These are phyloP conservation scores for Halesus radiatus DNA, from an alignment of 1,140 invertebrate species.

Conservation along the genomic window DNA sequence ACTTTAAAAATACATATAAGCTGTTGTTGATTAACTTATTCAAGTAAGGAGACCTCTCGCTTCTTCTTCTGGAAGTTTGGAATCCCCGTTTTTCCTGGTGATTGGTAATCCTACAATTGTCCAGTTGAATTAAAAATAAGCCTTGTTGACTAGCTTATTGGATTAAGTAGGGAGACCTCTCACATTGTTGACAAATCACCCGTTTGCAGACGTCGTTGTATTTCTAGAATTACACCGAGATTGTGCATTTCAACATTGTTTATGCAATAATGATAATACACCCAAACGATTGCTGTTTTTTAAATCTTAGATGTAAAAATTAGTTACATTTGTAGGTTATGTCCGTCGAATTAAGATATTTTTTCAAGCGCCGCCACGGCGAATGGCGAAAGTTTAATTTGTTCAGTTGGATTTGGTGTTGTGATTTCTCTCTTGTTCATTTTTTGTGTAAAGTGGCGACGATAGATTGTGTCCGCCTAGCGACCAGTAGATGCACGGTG, in stretches of 20 bases:
- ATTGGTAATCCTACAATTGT: background rate
- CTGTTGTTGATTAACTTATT: too few relatives aligned
- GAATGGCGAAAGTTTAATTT: background rate
- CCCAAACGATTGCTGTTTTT: background rate
- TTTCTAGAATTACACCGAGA: background rate
- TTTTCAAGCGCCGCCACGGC: background rate
- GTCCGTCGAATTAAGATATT: background rate
- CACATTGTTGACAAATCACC: slow-evolving; percentile 46
- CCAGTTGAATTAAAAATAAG: slow-evolving; percentile 4
- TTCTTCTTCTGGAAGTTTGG: background rate
- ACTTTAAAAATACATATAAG: too few relatives aligned
- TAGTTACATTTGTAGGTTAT: slow-evolving; percentile 6
- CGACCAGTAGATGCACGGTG: background rate
- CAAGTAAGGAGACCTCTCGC: too few relatives aligned
- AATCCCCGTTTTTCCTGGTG: background rate
- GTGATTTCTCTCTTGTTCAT: background rate
- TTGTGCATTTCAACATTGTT: slow-evolving; percentile 16
- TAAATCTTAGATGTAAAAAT: slow-evolving; percentile 12
- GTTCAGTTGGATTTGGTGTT: slow-evolving; percentile 22
- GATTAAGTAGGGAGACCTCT: slow-evolving; percentile 8
- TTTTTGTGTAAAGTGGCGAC: too few relatives aligned
- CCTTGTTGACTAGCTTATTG: slow-evolving; percentile 31
- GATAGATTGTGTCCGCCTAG: background rate
- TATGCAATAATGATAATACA: slow-evolving; percentile 2
- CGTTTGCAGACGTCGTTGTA: slow-evolving; percentile 18